Evolutionary conservation across 1,140 invertebrate species (phyloP).

Genomic region (Dinothrombium tinctorium): DNA sequence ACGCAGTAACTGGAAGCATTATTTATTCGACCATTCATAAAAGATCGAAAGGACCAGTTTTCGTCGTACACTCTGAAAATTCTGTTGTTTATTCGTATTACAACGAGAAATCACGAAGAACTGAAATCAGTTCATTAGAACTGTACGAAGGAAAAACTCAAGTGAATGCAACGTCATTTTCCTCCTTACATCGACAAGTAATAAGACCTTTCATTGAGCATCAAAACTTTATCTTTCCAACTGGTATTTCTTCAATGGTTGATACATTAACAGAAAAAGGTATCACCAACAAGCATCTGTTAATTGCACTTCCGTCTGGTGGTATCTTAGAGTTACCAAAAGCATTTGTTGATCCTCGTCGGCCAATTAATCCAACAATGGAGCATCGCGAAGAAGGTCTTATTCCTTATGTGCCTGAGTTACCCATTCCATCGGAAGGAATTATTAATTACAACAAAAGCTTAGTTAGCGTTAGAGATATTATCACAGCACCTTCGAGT

Average conservation of each 20-base stretch:
- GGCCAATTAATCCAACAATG: conserved; percentile 36
- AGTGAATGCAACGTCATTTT: conserved; percentile 52
- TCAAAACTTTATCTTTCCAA: conserved; percentile 72
- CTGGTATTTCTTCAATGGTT: conserved; percentile 45
- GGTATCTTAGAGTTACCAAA: conserved; percentile 70
- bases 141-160: conserved; percentile 78
- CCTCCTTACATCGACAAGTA: no score
- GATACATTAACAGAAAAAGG: conserved; percentile 70
- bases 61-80: conserved; percentile 87
- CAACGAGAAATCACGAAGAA: conserved; percentile 72
- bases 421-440: conserved; percentile 62
- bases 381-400: conserved; percentile 64
- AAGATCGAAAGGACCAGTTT: conserved; percentile 45
- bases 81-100: conserved; percentile 86
- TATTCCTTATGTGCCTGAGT: conserved; percentile 84
- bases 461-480: conserved; percentile 41
- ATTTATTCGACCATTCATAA: conserved; percentile 26
- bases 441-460: conserved; percentile 91
- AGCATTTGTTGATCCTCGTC: conserved; percentile 65
- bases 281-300: conserved; percentile 77
- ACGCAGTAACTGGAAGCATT: conserved; percentile 54
- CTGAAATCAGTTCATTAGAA: conserved; percentile 74
- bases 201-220: conserved; percentile 39
- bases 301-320: conserved; percentile 56
- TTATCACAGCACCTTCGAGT: conserved; percentile 68